Conservation (phyloP, 2,797 vertebrate genomes). For the Hephaestus fuliginosus region DNA sequence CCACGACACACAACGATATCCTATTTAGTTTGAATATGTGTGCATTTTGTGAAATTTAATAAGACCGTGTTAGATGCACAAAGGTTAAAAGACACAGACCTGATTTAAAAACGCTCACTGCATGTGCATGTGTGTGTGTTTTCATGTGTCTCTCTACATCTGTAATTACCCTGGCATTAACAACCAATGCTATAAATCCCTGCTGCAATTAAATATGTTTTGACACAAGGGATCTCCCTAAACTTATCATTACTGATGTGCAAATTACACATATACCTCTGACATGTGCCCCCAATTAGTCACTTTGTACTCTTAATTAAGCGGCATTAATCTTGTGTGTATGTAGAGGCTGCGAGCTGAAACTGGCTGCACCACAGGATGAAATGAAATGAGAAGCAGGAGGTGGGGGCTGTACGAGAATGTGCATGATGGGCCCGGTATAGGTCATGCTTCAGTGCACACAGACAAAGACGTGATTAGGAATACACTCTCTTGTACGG, state of each 20-base stretch:
- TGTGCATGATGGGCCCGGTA: conserved; percentile 46
- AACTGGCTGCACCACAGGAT: conserved; percentile 66
- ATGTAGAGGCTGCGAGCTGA: conserved; percentile 59
- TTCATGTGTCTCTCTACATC: conserved; percentile 40
- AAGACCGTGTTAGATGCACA: background rate
- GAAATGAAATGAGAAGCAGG: conserved; percentile 62
- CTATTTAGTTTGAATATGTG: conserved; percentile 2
- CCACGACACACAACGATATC: background rate
- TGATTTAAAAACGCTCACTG: conserved; percentile 6
- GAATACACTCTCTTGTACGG: conserved; percentile 16
- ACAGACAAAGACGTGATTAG: conserved; percentile 52
- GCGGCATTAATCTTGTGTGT: conserved; percentile 74
- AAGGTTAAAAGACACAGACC: conserved; percentile 13
- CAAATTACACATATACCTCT: conserved; percentile 74
- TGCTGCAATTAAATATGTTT: conserved; percentile 67
- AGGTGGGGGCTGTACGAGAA: conserved; percentile 34
- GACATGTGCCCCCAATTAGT: conserved; percentile 75
- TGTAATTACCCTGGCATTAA: conserved; percentile 65
- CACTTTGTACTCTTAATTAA: conserved; percentile 78
- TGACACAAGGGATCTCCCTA: conserved; percentile 66
- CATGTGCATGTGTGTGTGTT: conserved; percentile 1
- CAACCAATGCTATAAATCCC: conserved; percentile 60
- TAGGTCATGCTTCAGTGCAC: conserved; percentile 58
- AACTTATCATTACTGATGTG: conserved; percentile 73
- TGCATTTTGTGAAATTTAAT: background rate